These are phyloP conservation scores for Sus cebifrons DNA, from an alignment of 2,797 vertebrate genomes.

Conservation along the genomic window DNA sequence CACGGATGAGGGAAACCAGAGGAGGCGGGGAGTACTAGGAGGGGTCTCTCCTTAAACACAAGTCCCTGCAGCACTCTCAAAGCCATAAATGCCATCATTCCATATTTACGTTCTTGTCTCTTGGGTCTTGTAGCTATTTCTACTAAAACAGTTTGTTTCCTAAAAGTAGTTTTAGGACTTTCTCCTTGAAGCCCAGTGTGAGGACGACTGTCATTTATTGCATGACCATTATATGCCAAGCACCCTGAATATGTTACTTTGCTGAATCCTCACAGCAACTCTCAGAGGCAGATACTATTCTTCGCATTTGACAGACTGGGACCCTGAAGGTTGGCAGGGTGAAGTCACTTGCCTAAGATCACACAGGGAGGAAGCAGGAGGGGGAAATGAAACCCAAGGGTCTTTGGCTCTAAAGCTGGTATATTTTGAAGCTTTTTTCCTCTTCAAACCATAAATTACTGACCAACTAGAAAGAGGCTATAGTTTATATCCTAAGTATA, in stretches of 20 bases:
- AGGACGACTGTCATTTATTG: background rate
- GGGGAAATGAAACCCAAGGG: slow-evolving; percentile 10
- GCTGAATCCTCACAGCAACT: background rate
- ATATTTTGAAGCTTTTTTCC: slow-evolving; percentile 53
- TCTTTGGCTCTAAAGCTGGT: background rate
- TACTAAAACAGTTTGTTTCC: slow-evolving; percentile 29
- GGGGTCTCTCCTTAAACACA: background rate
- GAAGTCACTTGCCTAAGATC: slow-evolving; percentile 10
- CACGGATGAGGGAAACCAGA: background rate
- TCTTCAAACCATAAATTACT: slow-evolving; percentile 77
- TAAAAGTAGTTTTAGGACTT: background rate
- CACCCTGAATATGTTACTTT: background rate
- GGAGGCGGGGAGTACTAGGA: background rate
- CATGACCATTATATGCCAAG: background rate
- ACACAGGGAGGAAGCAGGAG: background rate
- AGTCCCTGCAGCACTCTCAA: background rate
- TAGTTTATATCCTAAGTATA: slow-evolving; percentile 69
- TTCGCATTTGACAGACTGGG: background rate
- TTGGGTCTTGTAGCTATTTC: slow-evolving; percentile 25
- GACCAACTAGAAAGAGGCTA: slow-evolving; percentile 66
- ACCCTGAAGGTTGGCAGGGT: background rate
- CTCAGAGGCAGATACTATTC: background rate
- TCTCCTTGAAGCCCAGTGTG: slow-evolving; percentile 1
- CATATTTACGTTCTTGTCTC: slow-evolving; percentile 23
- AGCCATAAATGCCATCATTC: background rate